Conservation (phyloP, 2,888 invertebrate species). For the Erannis defoliaria region DNA sequence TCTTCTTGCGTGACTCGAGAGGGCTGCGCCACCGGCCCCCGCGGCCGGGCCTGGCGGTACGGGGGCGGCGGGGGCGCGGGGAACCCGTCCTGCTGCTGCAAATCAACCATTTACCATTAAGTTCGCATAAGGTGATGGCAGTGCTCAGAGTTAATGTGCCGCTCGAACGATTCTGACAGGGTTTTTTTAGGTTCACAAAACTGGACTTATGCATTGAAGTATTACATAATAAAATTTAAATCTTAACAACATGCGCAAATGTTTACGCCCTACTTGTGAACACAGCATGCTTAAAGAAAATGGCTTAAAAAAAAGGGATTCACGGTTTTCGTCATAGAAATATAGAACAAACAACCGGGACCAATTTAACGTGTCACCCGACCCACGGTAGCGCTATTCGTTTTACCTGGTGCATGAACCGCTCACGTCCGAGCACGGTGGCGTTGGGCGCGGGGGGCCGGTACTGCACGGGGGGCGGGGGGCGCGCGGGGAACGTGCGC, state of each 20-base stretch:
- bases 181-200: too few relatives aligned
- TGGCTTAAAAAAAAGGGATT: too few relatives aligned
- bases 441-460: slow-evolving; percentile 47
- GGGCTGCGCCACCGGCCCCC: slow-evolving; percentile 51
- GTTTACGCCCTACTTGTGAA: too few relatives aligned
- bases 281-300: too few relatives aligned
- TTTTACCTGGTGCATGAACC: slow-evolving; percentile 44
- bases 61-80: slow-evolving; percentile 53
- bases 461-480: slow-evolving; percentile 39
- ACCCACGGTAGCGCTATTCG: not conserved
- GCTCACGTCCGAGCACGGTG: slow-evolving; percentile 43
- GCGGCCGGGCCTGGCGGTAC: slow-evolving; percentile 50
- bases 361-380: too few relatives aligned
- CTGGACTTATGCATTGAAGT: too few relatives aligned
- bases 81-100: slow-evolving; percentile 40
- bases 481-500: slow-evolving; percentile 48
- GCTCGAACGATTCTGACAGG: too few relatives aligned
- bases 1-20: slow-evolving; percentile 73
- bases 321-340: too few relatives aligned
- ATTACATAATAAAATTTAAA: too few relatives aligned
- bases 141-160: too few relatives aligned
- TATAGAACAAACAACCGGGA: too few relatives aligned
- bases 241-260: too few relatives aligned
- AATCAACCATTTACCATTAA: not conserved
- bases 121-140: not conserved